Evolutionary conservation across 1,140 invertebrate genomes (phyloP).

Genomic region (Drosophila carrolli): DNA sequence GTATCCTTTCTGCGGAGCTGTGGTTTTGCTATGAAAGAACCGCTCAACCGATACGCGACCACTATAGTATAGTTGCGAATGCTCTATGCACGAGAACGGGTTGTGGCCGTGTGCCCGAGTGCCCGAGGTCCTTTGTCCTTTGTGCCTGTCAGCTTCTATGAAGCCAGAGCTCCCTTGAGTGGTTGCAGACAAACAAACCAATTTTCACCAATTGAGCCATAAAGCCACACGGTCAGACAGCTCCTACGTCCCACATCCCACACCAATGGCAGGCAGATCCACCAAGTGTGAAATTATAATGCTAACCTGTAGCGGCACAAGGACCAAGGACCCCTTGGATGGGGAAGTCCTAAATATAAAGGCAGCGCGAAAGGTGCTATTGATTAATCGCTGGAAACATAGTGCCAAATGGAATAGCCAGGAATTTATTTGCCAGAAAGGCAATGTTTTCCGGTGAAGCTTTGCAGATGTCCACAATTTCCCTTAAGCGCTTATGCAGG

Average conservation of each 20-base stretch:
- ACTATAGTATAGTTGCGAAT: slow-evolving; percentile 17
- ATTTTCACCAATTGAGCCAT: slow-evolving; percentile 60
- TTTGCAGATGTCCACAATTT: slow-evolving; percentile 15
- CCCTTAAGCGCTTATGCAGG: not conserved
- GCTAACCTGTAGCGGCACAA: slow-evolving; percentile 48
- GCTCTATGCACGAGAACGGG: slow-evolving; percentile 11
- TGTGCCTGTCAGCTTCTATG: slow-evolving; percentile 40
- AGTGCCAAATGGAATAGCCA: slow-evolving; percentile 5
- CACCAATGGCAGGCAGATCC: slow-evolving; percentile 28
- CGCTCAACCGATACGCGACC: slow-evolving; percentile 36
- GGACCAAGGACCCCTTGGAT: slow-evolving; percentile 14
- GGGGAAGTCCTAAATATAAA: slow-evolving; percentile 56
- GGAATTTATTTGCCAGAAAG: slow-evolving; percentile 24
- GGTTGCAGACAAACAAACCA: slow-evolving; percentile 55
- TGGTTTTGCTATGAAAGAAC: slow-evolving; percentile 18
- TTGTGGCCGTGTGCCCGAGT: slow-evolving; percentile 27
- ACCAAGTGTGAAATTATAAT: slow-evolving; percentile 61
- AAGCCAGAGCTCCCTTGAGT: slow-evolving; percentile 49
- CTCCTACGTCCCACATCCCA: not conserved
- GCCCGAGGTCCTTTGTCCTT: slow-evolving; percentile 41
- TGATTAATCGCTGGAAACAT: slow-evolving; percentile 58
- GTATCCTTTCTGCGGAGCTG: slow-evolving; percentile 6
- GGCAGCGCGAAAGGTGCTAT: slow-evolving; percentile 39
- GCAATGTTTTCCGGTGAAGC: slow-evolving; percentile 9
- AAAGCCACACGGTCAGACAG: slow-evolving; percentile 37